phyloP scores from a whole-genome alignment of 53 echinoderm and acorn worm species.

The Temnopleurus reevesii region DNA sequence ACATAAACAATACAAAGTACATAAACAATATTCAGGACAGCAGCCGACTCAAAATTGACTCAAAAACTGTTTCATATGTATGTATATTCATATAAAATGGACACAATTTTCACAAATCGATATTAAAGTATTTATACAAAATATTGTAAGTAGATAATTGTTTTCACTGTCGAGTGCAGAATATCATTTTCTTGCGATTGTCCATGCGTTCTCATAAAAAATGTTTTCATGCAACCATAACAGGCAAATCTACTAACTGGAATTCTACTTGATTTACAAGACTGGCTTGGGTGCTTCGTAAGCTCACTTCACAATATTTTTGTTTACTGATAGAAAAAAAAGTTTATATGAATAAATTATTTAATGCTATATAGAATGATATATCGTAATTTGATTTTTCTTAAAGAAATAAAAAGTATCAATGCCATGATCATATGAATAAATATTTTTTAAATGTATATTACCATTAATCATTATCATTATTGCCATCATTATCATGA shows the following conservation, averaged over 20 bases:
- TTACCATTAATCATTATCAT: too few relatives aligned
- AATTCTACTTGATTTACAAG: conserved; percentile 2
- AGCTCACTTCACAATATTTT: too few relatives aligned
- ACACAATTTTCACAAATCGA: background rate
- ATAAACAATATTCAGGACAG: too few relatives aligned
- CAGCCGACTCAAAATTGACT: background rate
- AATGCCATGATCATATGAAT: too few relatives aligned
- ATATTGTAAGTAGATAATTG: background rate
- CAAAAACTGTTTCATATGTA: background rate
- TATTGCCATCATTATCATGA: too few relatives aligned
- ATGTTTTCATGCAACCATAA: conserved; percentile 25
- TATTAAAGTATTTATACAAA: background rate
- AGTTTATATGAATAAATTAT: too few relatives aligned
- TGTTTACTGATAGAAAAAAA: too few relatives aligned
- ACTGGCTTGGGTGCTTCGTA: too few relatives aligned
- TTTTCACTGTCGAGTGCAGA: conserved; percentile 36
- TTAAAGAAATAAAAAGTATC: too few relatives aligned
- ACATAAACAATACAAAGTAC: background rate
- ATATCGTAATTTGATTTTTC: too few relatives aligned
- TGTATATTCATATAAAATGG: background rate
- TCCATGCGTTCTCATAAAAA: conserved; percentile 40
- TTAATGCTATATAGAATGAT: too few relatives aligned
- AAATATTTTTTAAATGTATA: too few relatives aligned
- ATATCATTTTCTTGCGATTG: conserved; percentile 7
- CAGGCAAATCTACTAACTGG: conserved; percentile 11